Evolutionary conservation across 2,888 invertebrate species (phyloP).

Genomic region (Omphaloscelis lunosa): DNA sequence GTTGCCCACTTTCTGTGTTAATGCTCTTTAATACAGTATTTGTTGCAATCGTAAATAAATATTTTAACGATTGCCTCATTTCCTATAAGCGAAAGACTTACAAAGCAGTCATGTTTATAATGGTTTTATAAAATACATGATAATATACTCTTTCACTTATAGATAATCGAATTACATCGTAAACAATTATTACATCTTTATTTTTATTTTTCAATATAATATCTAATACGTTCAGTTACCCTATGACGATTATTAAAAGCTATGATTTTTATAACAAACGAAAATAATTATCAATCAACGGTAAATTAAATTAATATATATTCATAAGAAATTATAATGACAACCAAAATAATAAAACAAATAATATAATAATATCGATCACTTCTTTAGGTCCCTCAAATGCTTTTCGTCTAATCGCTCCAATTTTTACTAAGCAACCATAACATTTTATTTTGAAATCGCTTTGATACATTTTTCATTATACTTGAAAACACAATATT

Average conservation of each 20-base stretch:
- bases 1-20: too few species aligned
- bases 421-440: background rate
- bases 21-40: background rate
- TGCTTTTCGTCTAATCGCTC: slow-evolving; percentile 9
- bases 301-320: slow-evolving; percentile 45
- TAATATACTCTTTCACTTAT: slow-evolving; percentile 53
- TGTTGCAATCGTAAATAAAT: background rate
- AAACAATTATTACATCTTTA: slow-evolving; percentile 52
- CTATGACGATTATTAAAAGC: slow-evolving; percentile 47
- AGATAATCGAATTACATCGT: slow-evolving; percentile 54
- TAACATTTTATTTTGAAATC: slow-evolving; percentile 7
- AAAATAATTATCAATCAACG: slow-evolving; percentile 49
- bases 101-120: slow-evolving; percentile 50
- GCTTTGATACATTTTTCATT: background rate
- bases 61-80: slow-evolving; percentile 8
- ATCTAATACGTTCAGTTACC: slow-evolving; percentile 53
- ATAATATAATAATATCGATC: slow-evolving; percentile 42
- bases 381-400: slow-evolving; percentile 56
- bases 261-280: slow-evolving; percentile 41
- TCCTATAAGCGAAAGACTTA: slow-evolving; percentile 48
- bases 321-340: slow-evolving; percentile 60
- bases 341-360: slow-evolving; percentile 48
- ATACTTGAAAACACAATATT: background rate
- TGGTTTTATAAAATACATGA: slow-evolving; percentile 54
- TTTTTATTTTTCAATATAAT: slow-evolving; percentile 51